Evolutionary conservation across 2,113 vertebrate species (phyloP), one percentile per base, ranked within the genome.

Genomic region (Nothocercus nigrocapillus): DNA sequence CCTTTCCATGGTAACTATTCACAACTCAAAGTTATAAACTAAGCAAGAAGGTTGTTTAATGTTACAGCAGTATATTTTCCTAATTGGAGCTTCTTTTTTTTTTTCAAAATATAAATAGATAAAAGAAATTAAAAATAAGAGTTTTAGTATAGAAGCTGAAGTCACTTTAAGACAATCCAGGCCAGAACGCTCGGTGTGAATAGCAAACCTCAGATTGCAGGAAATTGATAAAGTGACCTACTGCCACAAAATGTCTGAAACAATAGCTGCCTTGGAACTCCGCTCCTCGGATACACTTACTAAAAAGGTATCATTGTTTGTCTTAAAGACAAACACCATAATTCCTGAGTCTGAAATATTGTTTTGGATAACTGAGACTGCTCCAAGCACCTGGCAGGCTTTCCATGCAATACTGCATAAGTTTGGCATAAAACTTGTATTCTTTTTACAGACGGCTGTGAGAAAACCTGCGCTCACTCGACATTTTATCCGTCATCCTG

Each of bases 131-230:
- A 44, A 79, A n/a, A 91, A 72, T 30, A 2, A 58, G 89, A 87
- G 49, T 58, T 88, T 47, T 59, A 30, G 73, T 87, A 74, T 64
- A 85, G 66, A 79, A 85, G 56, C 59, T 44, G 24, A 89, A 82
- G 58, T 61, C 42, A 66, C 62, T 58, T 84, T 82, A 84, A 75
- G 73, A 49, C 16, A 72, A 63, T 15, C 61, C 68, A 28, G 32
- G 32, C 42, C 61, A 49, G 68, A 88, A 78, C 27, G 67, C 72
- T 61, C 30, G 74, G 53, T 86, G 40, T 25, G 38, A 94, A 44
- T 0, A 87, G 36, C 47, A 85, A 94, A n/a, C 8, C 62, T 56
- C 66, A 59, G 17, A 87, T 0, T 42, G 30, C 28, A 69, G 27
- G 79, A 81, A 96, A 79, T 5, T 27, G 24, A 0, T 63, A 78